Percentiles rank a stretch among this genome's conserved stretches.
These are phyloP conservation scores for Colinus virginianus DNA, from an alignment of 2,113 vertebrate genomes.

Conservation along the genomic window DNA sequence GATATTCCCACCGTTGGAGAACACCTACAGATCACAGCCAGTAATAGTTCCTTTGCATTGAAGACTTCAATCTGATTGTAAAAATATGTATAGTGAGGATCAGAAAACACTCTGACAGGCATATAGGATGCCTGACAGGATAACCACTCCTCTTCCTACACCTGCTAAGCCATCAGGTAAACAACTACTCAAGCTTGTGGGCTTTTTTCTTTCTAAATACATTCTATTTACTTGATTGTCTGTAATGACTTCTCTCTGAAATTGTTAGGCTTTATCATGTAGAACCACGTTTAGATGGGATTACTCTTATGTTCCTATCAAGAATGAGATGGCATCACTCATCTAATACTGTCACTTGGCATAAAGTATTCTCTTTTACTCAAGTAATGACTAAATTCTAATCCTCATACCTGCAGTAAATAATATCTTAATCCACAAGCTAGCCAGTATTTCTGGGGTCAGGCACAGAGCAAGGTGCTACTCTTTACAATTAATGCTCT, in stretches of 20 bases:
- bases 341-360: conserved; percentile 6
- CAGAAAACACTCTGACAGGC: conserved; percentile 33
- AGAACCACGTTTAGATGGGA: conserved; percentile 10
- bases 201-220: conserved; percentile 11
- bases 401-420: not conserved
- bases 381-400: conserved; percentile 6
- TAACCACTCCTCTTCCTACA: conserved; percentile 40
- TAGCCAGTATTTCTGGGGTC: not conserved
- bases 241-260: conserved; percentile 33
- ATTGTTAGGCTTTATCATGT: not conserved
- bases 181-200: not conserved
- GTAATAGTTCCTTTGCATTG: not conserved
- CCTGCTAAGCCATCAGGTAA: not conserved
- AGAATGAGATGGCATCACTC: conserved; percentile 18
- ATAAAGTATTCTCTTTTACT: not conserved
- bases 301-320: not conserved
- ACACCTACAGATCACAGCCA: not conserved
- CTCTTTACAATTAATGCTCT: conserved; percentile 28
- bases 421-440: not conserved
- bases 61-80: conserved; percentile 15
- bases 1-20: not conserved
- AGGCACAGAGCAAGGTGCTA: conserved; percentile 8
- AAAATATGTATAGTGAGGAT: not conserved
- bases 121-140: conserved; percentile 31
- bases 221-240: not conserved